Base-by-base conservation (phyloP, 2,888 invertebrate species). In the Nemotelus pantherinus region DNA sequence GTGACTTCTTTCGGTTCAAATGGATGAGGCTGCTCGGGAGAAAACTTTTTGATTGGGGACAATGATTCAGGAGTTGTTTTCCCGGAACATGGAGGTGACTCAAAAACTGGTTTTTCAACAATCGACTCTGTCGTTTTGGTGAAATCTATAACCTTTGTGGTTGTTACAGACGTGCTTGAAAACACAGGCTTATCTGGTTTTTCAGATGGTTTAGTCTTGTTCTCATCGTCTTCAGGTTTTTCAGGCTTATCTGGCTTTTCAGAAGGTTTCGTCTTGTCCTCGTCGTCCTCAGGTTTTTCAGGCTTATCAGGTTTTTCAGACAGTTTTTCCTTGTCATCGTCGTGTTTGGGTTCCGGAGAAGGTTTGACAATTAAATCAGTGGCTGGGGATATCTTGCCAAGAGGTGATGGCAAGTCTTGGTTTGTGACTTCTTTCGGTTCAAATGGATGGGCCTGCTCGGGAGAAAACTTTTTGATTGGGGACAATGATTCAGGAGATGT, bases 271-370 rank as follows among this genome's bases (percentile, higher is more conserved):
- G 25, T 25, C 25, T 25, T 25, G 0, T 25, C 25, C 25, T 25
- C 25, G 25, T 25, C 25, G 25, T 25, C 25, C 25, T 68, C 63
- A 41, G 63, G 63, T 43, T 63, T 63, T 9, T 41, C 63, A 9
- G 63, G 25, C 43, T 53, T 53, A 7, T 53, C 7, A 53, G 10
- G 53, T 10, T 57, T 25, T 41, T 63, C 43, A 9, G 25, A 5
- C 39, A 25, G 25, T 25, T 25, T 25, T 25, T 25, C 25, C 25
- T 25, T 25, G 25, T 25, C 25, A 25, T 63, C 63, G 6, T 63
- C 63, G 43, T 39, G 63, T 43, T 63, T 63, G 63, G 41, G 63
- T 5, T 63, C 43, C 43, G 63, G 39, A 63, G 63, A 41, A 25
- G 48, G 67, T 50, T 50, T 50, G 2, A 48, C n/a, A 25, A 50